Base-by-base conservation (phyloP, 1,140 invertebrate species). In the Bombyx mandarina region DNA sequence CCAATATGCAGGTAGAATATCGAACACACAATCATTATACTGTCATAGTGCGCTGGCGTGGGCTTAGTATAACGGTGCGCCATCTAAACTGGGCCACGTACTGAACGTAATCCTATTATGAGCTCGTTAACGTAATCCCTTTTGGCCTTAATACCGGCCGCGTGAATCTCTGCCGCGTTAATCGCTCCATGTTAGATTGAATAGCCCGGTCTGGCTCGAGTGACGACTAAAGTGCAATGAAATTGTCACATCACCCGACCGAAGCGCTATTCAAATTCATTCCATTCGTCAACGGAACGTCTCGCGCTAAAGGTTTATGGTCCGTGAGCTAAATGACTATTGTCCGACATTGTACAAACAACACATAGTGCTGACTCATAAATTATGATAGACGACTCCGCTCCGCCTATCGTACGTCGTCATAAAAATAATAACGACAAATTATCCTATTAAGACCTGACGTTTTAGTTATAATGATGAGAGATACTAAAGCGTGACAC, bases 41-140 rank as follows among this genome's bases (percentile, higher is more conserved):
- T 86, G 82, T 81, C 77, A 77, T 77, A 73, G 63, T 44, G 59
- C 61, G 70, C 69, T 67, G 65, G 73, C 67, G 69, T 72, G 70
- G 73, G 60, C 12, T 48, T 61, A 62, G 56, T 54, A 73, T 85
- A 85, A 85, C 82, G 78, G 79, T 80, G 64, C 73, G 50, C 54
- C 65, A 43, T 59, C 57, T 66, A 68, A 85, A 81, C 77, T 82
- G 77, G 79, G 77, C 73, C 80, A 70, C 66, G 58, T 72, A 65
- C 65, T 61, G 75, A 73, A 76, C 70, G 75, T 83, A 86, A 86
- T 86, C 82, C 79, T 81, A 86, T 86, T 84, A 86, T 73, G 75
- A 79, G 70, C 77, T 84, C 72, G 82, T 82, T 86, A 82, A 75
- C 73, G 70, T 82, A 82, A 82, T 83, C 75, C 75, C 62, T 66